Conservation (phyloP, 2,113 vertebrate species). For the Sebastes fasciatus region DNA sequence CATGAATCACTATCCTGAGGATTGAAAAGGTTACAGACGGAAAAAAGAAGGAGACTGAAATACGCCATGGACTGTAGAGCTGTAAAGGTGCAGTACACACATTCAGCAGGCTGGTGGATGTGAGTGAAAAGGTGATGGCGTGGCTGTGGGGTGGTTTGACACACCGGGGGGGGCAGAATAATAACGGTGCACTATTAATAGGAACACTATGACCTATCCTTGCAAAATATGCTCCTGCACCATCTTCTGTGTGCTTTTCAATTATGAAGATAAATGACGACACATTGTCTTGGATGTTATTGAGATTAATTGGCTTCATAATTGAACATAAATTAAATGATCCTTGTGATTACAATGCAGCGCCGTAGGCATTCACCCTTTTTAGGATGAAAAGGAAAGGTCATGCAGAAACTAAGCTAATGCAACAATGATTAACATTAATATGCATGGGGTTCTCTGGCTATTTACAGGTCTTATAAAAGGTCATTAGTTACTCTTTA, state of each 20-base stretch:
- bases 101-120: not conserved
- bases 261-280: conserved; percentile 22
- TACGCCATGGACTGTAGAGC: not conserved
- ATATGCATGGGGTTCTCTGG: conserved; percentile 24
- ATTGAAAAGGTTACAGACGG: not conserved
- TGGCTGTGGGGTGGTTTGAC: too few species aligned
- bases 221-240: conserved; percentile 45
- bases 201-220: conserved; percentile 57
- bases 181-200: conserved; percentile 73
- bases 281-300: conserved; percentile 11
- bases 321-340: conserved; percentile 6
- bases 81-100: conserved; percentile 10
- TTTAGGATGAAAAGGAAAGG: not conserved
- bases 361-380: not conserved
- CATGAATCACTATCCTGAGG: conserved; percentile 6
- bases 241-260: conserved; percentile 25
- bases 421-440: conserved; percentile 25
- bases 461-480: conserved; percentile 17
- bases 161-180: conserved; percentile 54
- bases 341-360: too few species aligned
- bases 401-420: not conserved
- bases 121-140: too few species aligned
- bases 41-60: not conserved
- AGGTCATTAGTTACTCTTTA: conserved; percentile 9
- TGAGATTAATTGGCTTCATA: conserved; percentile 20